phyloP scores from a whole-genome alignment of 92 coral and sea anemone species.

The Meandrina meandrites region DNA sequence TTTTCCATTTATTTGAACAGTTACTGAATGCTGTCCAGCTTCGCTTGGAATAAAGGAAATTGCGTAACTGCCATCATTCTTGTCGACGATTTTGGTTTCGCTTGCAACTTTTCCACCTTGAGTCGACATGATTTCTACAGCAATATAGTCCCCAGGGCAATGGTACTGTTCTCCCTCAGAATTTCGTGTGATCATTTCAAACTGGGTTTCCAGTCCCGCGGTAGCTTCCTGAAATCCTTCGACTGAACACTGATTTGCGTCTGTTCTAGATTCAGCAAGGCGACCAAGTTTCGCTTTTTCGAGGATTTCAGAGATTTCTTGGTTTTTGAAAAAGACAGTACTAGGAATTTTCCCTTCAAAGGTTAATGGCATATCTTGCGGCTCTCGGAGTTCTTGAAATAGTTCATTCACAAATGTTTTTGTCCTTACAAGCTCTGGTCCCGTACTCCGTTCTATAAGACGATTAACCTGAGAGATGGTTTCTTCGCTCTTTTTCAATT shows the following conservation, averaged over 20 bases:
- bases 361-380: no score
- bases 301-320: constrained; percentile 4
- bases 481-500: neutral
- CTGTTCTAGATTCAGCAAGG: neutral
- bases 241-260: constrained; percentile 8
- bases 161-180: constrained; percentile 14
- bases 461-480: neutral
- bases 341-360: no score
- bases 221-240: constrained; percentile 1
- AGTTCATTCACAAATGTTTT: neutral
- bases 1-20: constrained; percentile 12
- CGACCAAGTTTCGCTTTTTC: neutral
- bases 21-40: constrained; percentile 14
- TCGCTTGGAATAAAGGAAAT: constrained; percentile 30
- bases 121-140: neutral
- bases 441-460: constrained; percentile 8
- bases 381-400: neutral
- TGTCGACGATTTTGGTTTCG: constrained; percentile 6
- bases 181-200: constrained; percentile 22
- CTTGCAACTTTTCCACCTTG: constrained; percentile 8
- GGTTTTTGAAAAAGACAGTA: constrained; percentile 16
- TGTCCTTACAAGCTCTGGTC: neutral
- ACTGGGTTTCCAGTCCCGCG: constrained; percentile 10
- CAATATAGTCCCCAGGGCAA: constrained; percentile 24
- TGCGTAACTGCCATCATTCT: constrained; percentile 12